Evolutionary conservation across 2,113 vertebrate genomes (phyloP), one percentile per base, ranked within the genome.

Genomic region (Oreochromis spilurus): DNA sequence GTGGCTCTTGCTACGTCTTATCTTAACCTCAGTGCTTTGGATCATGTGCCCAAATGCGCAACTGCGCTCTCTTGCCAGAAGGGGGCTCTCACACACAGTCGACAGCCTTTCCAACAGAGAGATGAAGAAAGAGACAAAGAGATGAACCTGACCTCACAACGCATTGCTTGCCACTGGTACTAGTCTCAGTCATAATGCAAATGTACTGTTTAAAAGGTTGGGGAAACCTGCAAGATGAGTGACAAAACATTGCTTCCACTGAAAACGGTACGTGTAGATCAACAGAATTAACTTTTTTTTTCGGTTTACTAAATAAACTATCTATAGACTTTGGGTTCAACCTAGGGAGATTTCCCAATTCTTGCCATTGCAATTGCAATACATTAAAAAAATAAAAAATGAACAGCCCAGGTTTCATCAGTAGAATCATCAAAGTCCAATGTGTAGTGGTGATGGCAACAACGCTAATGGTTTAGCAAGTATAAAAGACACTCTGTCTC

Each of bases 1-100:
- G 57, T 60, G 14, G 2, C 14, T 60, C 57, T 60, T 60, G 14
- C 8, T 60, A 60, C 5, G 5, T 17, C 14, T 60, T 60, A 60
- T 0, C 57, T 60, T 34, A 60, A 60, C 9, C 57, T 60, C 14
- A 60, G 26, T 17, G 57, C 2, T 57, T 24, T 57, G 26, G 55
- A 58, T 7, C 52, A 21, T 54, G n/a, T 21, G n/a, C 53, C 53
- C 13, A 58, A 58, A 16, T 5, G 13, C 4, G 13, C 24, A 58
- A 58, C 26, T 31, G 26, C 1, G 7, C 13, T 31, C 57, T 31
- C 0, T 58, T 62, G 31, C 31, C 9, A 36, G 0, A 36, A 36
- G 17, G 17, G 29, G 58, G 29, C 17, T 62, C 17, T 11, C 55
- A 31, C 7, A 60, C 55, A 31, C 7, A 60, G 26, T 60, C 7